Base-by-base conservation (phyloP, 2,888 invertebrate species). In the Psylliodes chrysocephalus region DNA sequence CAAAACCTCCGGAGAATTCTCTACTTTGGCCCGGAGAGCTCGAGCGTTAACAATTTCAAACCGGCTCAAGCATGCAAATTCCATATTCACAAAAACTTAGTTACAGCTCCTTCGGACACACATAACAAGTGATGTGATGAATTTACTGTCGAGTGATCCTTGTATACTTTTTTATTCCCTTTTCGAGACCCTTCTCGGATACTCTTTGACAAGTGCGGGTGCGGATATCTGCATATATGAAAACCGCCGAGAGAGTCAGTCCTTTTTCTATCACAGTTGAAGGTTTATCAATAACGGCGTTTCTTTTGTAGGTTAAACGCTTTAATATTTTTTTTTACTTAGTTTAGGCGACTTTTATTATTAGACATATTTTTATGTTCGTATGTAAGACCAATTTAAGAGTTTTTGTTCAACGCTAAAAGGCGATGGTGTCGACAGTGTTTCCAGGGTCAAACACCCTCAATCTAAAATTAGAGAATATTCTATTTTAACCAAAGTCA, bases 131-230 rank as follows among this genome's bases (percentile, higher is more conserved):
- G 30, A 30, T 30, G 30, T 35, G 54, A 55, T 28, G 28, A 42
- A 42, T 55, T 42, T 44, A 55, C 28, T n/a, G 42, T 42, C 54
- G 40, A 44, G 17, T 40, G 49, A 17, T 38, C 40, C 25, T 42
- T 42, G 25, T 54, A 42, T 40, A 14, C 40, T 33, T 49, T 49
- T 19, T 19, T 51, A 17, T 25, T 10, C 52, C 38, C 14, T 52
- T 10, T 52, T 38, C 22, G 15, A 25, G 49, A 28, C 49, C 49
- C 28, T 49, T 49, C 49, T 49, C 8, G 3, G 14, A 38, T 38
- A 1, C 14, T 14, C 42, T 15, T 18, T 42, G 42, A 47, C 28
- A 47, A 47, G 47, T 47, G 28, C n/a, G n/a, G n/a, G n/a, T 22
- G 28, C 12, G 47, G 47, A 25, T 47, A 47, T 47, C 47, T 47